Base-by-base conservation (phyloP, 2,797 vertebrate species). In the Cynopterus sphinx region DNA sequence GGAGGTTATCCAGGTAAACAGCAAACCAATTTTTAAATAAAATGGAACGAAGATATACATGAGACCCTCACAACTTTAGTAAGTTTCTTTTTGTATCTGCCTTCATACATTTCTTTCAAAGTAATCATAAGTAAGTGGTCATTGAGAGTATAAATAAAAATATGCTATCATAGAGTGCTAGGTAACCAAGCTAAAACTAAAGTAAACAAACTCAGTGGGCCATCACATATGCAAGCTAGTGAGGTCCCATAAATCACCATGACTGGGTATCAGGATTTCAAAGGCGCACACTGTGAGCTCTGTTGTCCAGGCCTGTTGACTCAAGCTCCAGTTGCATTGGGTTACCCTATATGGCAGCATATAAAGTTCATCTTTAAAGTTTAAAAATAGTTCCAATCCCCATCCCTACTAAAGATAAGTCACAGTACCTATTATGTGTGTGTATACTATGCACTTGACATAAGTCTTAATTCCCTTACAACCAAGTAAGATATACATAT, bases 221-320 rank as follows among this genome's bases (percentile, higher is more conserved):
- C 63, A 91, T 87, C 78, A 91, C 79, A 97, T 96, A 97, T 79
- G 92, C 8, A 6, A 89, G 88, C 93, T 74, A 96, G 94, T 31
- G 96, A 96, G 91, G 92, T 81, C 46, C 84, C 96, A 89, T 98
- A 98, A 98, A 98, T 98, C 97, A 98, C 59, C 81, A 65, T 17
- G 78, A 91, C 86, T 17, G 96, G 87, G 94, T 81, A 98, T 74
- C 90, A 97, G 83, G 59, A 96, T 98, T 98, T 97, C 97, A 97
- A 98, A 98, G 97, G 97, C 92, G 95, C 94, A 92, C 46, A 82
- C 90, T 65, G 94, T 51, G 97, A 97, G 53, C 88, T 94, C n/a
- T 91, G 98, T 97, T 39, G 79, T 53, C 86, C 41, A 51, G 77
- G 96, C 97, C 91, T 98, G 70, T 95, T 97, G 91, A 92, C 96